Evolutionary conservation across 2,113 vertebrate genomes (phyloP).

Genomic region (Brachypteracias leptosomus): DNA sequence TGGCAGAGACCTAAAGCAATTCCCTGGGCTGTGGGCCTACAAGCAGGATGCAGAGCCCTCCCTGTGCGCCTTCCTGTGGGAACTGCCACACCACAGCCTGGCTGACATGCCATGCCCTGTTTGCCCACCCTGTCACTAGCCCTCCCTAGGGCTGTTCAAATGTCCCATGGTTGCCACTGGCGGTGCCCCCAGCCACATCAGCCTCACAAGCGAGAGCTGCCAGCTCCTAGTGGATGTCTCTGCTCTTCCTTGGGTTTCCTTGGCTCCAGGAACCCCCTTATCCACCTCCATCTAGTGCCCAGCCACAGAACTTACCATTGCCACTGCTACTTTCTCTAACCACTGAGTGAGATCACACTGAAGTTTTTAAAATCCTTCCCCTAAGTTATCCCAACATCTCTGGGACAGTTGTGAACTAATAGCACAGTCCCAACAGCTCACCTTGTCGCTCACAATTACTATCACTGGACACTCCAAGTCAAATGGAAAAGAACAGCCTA

Average conservation of each 20-base stretch:
- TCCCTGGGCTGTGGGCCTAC: not conserved
- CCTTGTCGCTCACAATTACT: not conserved
- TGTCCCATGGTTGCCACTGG: no score
- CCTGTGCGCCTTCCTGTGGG: not conserved
- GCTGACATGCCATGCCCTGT: no score
- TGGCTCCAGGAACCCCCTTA: not conserved
- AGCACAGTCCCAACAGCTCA: not conserved
- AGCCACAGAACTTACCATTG: not conserved
- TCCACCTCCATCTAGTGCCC: not conserved
- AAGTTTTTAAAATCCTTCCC: not conserved
- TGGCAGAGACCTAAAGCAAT: not conserved
- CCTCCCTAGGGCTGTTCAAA: no score
- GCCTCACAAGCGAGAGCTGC: not conserved
- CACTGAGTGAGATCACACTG: not conserved
- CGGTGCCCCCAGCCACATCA: not conserved
- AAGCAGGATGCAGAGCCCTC: not conserved
- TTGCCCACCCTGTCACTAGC: not conserved
- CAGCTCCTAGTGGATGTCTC: not conserved
- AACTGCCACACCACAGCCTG: not conserved
- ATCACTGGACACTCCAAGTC: not conserved
- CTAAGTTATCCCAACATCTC: not conserved
- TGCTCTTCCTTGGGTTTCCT: not conserved
- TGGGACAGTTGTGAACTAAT: not conserved
- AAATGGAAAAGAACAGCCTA: not conserved
- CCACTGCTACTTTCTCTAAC: not conserved